Conservation (phyloP, 2,888 invertebrate species). For the Apotomis betuletana region DNA sequence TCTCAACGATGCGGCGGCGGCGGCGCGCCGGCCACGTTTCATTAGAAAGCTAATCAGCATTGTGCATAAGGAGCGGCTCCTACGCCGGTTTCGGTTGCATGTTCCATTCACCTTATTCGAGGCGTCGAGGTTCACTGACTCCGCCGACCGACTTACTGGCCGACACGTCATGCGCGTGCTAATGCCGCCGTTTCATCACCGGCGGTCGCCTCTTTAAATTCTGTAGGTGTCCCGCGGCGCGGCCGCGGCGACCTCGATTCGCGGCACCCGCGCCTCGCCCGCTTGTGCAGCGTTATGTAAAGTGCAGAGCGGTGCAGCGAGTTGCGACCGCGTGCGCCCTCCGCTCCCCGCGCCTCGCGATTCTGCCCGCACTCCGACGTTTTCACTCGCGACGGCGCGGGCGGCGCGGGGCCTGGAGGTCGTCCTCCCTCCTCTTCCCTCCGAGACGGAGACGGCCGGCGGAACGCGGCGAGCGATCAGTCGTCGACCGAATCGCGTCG, state of each 20-base stretch:
- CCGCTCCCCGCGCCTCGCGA: slow-evolving; percentile 63
- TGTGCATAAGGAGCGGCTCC: slow-evolving; percentile 68
- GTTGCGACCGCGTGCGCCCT: slow-evolving; percentile 78
- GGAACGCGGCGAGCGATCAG: slow-evolving; percentile 61
- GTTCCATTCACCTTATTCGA: slow-evolving; percentile 82
- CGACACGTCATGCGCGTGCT: slow-evolving; percentile 77
- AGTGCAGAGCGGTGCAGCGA: slow-evolving; percentile 75
- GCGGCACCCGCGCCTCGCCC: slow-evolving; percentile 56
- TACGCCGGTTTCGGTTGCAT: slow-evolving; percentile 74
- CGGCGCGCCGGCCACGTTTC: slow-evolving; percentile 58
- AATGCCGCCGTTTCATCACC: slow-evolving; percentile 75
- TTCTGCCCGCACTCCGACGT: slow-evolving; percentile 60
- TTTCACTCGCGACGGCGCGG: slow-evolving; percentile 65
- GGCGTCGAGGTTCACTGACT: slow-evolving; percentile 80
- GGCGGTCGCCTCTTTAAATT: slow-evolving; percentile 71
- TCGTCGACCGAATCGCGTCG: slow-evolving; percentile 80
- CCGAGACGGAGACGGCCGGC: slow-evolving; percentile 42
- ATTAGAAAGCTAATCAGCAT: slow-evolving; percentile 76
- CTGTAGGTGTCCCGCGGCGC: slow-evolving; percentile 67
- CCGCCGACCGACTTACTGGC: slow-evolving; percentile 72
- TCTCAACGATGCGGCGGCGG: slow-evolving; percentile 33
- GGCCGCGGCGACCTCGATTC: slow-evolving; percentile 74
- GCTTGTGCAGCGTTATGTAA: slow-evolving; percentile 76
- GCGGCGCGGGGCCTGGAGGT: slow-evolving; percentile 63
- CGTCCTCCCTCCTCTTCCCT: slow-evolving; percentile 45